Conservation (phyloP, 1,140 invertebrate species). For the Diachasmimorpha longicaudata region DNA sequence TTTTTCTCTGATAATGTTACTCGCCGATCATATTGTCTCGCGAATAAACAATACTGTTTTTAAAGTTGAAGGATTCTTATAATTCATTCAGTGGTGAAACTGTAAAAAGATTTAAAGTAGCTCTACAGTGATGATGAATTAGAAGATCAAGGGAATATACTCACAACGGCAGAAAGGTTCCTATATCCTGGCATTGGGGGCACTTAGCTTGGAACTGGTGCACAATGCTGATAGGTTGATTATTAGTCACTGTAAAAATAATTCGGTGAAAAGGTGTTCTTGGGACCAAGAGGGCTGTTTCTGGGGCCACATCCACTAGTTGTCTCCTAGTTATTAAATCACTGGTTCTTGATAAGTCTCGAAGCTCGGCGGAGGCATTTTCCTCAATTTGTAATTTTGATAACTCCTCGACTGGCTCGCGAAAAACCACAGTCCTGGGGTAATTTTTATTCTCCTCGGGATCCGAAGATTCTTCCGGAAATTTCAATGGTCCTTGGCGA, state of each 20-base stretch:
- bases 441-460: background rate
- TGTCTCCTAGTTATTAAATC: slow-evolving; percentile 15
- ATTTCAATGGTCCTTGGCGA: background rate
- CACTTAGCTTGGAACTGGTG: background rate
- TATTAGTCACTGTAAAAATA: slow-evolving; percentile 47
- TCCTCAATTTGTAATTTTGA: background rate
- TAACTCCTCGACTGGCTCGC: background rate
- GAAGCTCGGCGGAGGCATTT: background rate
- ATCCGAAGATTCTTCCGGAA: background rate
- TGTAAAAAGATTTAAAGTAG: too few species aligned
- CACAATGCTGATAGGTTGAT: slow-evolving; percentile 34
- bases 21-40: background rate
- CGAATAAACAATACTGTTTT: too few species aligned
- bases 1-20: background rate
- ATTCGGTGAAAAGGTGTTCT: slow-evolving; percentile 36
- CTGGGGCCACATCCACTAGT: slow-evolving; percentile 42
- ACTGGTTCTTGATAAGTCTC: background rate
- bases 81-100: too few species aligned
- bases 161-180: too few species aligned
- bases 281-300: slow-evolving; percentile 39
- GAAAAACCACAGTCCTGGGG: background rate
- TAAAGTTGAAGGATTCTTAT: too few species aligned
- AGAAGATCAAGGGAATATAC: too few species aligned
- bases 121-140: background rate
- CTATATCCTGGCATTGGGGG: background rate